phyloP scores from a whole-genome alignment of 2,888 invertebrate species.

The Nomada fabriciana region DNA sequence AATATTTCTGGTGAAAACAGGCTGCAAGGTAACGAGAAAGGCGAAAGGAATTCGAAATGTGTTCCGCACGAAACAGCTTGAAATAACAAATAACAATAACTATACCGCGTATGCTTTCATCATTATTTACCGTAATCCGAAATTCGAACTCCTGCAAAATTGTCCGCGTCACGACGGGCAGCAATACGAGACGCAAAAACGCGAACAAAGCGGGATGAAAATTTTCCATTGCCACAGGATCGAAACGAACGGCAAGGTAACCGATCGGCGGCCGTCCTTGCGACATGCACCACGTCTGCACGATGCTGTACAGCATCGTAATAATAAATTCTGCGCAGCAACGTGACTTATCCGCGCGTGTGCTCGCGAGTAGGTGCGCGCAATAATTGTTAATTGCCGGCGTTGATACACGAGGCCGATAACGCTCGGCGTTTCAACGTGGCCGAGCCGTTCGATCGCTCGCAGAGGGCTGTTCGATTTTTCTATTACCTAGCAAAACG shows the following conservation, averaged over 20 bases:
- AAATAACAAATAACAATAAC: too few species aligned
- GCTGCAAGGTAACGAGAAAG: too few species aligned
- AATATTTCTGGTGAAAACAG: too few species aligned
- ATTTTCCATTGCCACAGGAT: background rate
- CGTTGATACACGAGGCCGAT: slow-evolving; percentile 69
- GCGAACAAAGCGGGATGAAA: background rate
- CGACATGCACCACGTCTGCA: slow-evolving; percentile 5
- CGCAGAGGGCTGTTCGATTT: slow-evolving; percentile 36
- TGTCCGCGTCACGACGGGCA: too few species aligned
- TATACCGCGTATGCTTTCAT: too few species aligned
- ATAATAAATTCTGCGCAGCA: slow-evolving; percentile 80
- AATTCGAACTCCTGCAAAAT: too few species aligned
- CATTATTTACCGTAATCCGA: too few species aligned
- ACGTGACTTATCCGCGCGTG: slow-evolving; percentile 78
- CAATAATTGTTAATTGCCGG: slow-evolving; percentile 76
- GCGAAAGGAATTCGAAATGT: too few species aligned
- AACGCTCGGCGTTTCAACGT: slow-evolving; percentile 46
- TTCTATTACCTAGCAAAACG: slow-evolving; percentile 30
- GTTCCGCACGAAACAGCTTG: too few species aligned
- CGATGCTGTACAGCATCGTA: slow-evolving; percentile 52
- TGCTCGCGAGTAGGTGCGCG: slow-evolving; percentile 66
- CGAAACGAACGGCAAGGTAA: background rate
- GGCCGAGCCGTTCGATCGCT: slow-evolving; percentile 1
- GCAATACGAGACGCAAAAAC: background rate
- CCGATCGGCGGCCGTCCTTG: slow-evolving; percentile 15